Base-by-base conservation (phyloP, 2,113 vertebrate species). In the Macrotus californicus region DNA sequence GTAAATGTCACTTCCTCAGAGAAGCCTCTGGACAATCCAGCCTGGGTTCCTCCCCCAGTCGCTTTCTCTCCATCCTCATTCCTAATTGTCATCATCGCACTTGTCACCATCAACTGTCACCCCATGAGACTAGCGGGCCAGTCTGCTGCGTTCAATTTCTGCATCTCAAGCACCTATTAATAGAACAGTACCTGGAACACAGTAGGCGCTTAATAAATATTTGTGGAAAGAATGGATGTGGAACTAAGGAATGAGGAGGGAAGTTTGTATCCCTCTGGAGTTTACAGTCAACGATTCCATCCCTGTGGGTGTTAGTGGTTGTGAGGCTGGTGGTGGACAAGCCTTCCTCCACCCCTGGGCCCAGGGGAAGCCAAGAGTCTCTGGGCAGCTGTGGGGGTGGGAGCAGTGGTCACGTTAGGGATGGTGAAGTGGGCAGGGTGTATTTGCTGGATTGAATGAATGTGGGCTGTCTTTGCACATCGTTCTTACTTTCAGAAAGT, bases 1-100 rank as follows among this genome's bases (percentile, higher is more conserved):
- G 64, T 48, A 93, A 93, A 96, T 3, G 52, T 69, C 93, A 82
- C 85, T 94, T 92, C 80, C 75, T 95, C 39, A 77, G 41, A 75
- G 52, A 84, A 50, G 69, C 26, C 29, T 66, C n/a, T 72, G 50
- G 34, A 61, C 36, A 69, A 41, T 3, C 14, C 39, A 36, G 21
- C 79, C 13, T 36, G 21, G 34, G 67, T 80, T 75, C 61, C 26
- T 84, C 29, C 7, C 21, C 34, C 10, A 73, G 36, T 43, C 66
- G 36, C 36, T 61, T 89, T 26, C 29, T 41, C 36, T 52, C 66
- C 19, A 34, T 54, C 26, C 82, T 24, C 11, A 7, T n/a, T 75
- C 87, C 64, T 69, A 31, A 22, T 26, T 16, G 31, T 52, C 50
- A 80, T 22, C 19, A 18, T 15, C 14, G n/a, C 34, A 34, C 26